Evolutionary conservation across 2,113 vertebrate genomes (phyloP), one percentile per base, ranked within the genome.

Genomic region (Crotalus helleri): DNA sequence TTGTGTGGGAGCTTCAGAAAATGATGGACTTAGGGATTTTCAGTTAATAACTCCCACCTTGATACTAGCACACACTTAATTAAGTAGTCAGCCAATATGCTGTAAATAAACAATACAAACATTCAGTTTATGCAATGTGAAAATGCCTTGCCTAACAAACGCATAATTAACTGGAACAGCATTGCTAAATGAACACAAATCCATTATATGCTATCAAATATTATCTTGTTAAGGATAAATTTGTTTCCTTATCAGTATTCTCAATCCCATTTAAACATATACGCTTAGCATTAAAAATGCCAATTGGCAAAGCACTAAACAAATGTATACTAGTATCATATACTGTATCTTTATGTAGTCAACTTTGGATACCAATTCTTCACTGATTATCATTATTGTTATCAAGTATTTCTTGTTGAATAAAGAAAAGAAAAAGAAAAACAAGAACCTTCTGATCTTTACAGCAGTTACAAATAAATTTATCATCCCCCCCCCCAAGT

Each of bases 71-170:
- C 96, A 95, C 94, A 96, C 92, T 95, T 96, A 97, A 97, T 97
- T 97, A 97, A 91, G 93, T 95, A 97, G 94, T 97, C 93, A 96
- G 91, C 91, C 95, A 97, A 97, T 96, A 97, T 92, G 88, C 87
- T 94, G 89, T 94, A 95, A 97, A 94, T 94, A 97, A 96, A 96
- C 93, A 96, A 94, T 94, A 95, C 1, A 0, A 96, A 96, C 94
- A 93, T 81, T 69, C 29, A 95, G 95, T 24, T 89, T 92, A 90
- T 94, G n/a, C 92, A 94, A 58, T n/a, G 55, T 49, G 59, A n/a
- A 64, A 96, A 95, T 21, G 85, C 91, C 44, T 49, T 92, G n/a
- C 19, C 57, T 95, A 92, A 88, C 86, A 93, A 93, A 94, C 19
- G 87, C 29, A 49, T 4, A 44, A 13, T 92, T 93, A 88, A 54